A percentile compares a stretch with the other conserved stretches of the same genome.
Evolutionary conservation across 2,888 invertebrate genomes (phyloP).

Genomic region (Tenthredo livida): DNA sequence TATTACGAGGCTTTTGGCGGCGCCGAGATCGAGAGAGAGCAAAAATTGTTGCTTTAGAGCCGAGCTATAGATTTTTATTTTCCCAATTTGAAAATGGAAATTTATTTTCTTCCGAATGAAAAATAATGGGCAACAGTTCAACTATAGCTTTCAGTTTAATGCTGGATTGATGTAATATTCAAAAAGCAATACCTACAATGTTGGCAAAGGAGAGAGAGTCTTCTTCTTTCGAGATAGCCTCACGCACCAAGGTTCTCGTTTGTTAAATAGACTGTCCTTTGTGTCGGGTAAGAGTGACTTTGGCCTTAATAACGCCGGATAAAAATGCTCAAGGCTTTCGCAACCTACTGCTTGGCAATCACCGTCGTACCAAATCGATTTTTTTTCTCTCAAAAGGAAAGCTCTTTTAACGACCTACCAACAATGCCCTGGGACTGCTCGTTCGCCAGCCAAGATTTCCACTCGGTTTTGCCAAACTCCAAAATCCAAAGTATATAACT

Average conservation of each 20-base stretch:
- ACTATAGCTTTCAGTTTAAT: background rate
- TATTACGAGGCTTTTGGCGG: conserved; percentile 26
- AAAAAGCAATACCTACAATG: background rate
- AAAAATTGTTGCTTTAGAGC: conserved; percentile 11
- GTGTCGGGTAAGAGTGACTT: conserved; percentile 45
- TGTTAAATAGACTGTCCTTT: conserved; percentile 49
- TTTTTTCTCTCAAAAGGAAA: conserved; percentile 44
- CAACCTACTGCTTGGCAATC: conserved; percentile 46
- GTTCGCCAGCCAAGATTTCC: conserved; percentile 22
- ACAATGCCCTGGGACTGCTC: conserved; percentile 39
- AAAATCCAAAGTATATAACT: conserved; percentile 25
- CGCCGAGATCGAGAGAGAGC: background rate
- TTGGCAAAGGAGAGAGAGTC: background rate
- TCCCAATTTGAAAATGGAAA: background rate
- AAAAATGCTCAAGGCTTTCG: conserved; percentile 47
- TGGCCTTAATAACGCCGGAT: conserved; percentile 49
- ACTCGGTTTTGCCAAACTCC: conserved; percentile 32
- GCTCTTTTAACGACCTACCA: conserved; percentile 51
- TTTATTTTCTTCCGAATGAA: background rate
- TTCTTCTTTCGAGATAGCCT: background rate
- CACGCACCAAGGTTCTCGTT: conserved; percentile 36
- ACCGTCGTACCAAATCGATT: conserved; percentile 43
- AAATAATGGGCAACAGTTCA: background rate
- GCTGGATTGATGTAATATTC: background rate
- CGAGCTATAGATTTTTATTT: background rate